Conservation (phyloP, 2,888 invertebrate genomes). For the Hyles lineata region DNA sequence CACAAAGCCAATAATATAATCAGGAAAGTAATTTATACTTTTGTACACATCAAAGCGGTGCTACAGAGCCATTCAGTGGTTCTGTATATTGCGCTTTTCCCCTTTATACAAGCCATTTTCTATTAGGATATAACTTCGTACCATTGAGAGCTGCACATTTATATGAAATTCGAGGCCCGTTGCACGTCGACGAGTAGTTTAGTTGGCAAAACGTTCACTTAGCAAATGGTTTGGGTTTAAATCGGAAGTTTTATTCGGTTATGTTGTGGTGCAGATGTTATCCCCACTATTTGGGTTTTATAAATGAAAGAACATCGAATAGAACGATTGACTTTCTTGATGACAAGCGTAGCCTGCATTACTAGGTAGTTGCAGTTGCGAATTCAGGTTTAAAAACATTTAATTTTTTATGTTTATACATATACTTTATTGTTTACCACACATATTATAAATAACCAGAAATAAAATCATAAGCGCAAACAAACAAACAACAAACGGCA, state of each 20-base stretch:
- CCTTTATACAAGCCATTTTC: constrained; percentile 5
- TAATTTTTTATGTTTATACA: too few relatives aligned
- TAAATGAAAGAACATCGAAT: too few relatives aligned
- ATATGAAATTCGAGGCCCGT: background rate
- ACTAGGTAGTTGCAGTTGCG: too few relatives aligned
- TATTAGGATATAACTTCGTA: background rate
- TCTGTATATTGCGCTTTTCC: background rate
- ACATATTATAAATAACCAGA: too few relatives aligned
- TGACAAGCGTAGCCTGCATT: too few relatives aligned
- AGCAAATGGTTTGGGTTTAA: background rate
- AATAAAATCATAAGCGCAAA: too few relatives aligned
- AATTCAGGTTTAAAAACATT: too few relatives aligned
- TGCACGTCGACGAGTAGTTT: background rate
- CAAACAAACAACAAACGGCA: too few relatives aligned
- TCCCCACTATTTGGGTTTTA: too few relatives aligned
- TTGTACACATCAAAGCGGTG: background rate
- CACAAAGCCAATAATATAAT: background rate
- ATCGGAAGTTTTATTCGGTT: background rate
- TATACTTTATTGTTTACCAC: too few relatives aligned
- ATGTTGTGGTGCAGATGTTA: too few relatives aligned
- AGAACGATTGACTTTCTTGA: too few relatives aligned
- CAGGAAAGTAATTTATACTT: background rate
- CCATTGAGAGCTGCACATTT: background rate
- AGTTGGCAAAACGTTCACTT: background rate
- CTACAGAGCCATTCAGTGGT: background rate